phyloP scores from a whole-genome alignment of 2,888 invertebrate genomes.

The Rosalia funebris region DNA sequence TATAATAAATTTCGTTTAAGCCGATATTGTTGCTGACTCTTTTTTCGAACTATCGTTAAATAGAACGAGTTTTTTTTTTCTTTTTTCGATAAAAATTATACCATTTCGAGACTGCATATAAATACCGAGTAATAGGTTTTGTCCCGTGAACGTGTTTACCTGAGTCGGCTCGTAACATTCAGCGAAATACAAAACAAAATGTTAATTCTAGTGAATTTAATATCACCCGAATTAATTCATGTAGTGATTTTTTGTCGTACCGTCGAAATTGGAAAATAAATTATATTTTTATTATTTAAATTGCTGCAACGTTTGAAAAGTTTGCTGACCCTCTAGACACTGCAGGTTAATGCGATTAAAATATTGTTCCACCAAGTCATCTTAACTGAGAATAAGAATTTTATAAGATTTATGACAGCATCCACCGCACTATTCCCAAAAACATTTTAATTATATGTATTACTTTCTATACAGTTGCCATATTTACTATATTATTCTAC shows the following conservation, averaged over 20 bases:
- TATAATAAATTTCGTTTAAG: not conserved
- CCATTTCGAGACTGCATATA: not conserved
- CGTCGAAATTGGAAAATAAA: conserved; percentile 4
- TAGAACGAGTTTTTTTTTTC: not conserved
- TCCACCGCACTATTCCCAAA: too few relatives aligned
- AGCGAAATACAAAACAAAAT: not conserved
- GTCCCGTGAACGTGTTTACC: not conserved
- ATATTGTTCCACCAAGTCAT: too few relatives aligned
- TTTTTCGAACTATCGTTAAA: not conserved
- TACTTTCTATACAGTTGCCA: too few relatives aligned
- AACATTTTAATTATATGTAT: too few relatives aligned
- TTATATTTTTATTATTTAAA: conserved; percentile 11
- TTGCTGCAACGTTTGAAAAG: not conserved
- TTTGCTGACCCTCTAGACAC: not conserved
- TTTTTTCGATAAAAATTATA: not conserved
- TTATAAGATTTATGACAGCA: too few relatives aligned
- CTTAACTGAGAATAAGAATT: too few relatives aligned
- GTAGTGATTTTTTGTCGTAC: not conserved
- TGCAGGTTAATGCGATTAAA: not conserved
- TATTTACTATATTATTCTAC: too few relatives aligned
- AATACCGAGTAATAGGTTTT: not conserved
- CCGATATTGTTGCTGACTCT: not conserved
- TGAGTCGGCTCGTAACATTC: not conserved
- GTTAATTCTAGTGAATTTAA: not conserved
- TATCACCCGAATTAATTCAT: not conserved